Base-by-base conservation (phyloP, 2,113 vertebrate genomes). In the Aspidoscelis tigris region DNA sequence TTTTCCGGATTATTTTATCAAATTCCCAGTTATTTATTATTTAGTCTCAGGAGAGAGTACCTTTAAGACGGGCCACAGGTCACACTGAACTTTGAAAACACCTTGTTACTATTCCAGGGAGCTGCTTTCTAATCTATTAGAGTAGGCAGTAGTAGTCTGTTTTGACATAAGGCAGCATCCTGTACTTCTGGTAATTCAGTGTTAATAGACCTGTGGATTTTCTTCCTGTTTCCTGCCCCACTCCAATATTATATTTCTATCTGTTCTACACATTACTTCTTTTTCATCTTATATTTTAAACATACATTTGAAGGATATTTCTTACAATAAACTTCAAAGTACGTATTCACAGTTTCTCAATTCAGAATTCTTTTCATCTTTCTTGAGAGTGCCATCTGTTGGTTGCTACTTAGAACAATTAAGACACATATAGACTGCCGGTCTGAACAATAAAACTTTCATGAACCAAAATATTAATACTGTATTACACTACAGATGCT, bases 391-490 rank as follows among this genome's bases (percentile, higher is more conserved):
- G 82, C 55, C 66, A 12, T 87, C 41, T 88, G 50, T 80, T 41
- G 14, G 5, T 81, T 89, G 5, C 72, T 72, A 26, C 79, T 78
- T 81, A 76, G 87, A 92, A 73, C 3, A 87, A 81, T 24, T 74
- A 71, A 78, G 55, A 18, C 76, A 87, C 73, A 76, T 88, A 84
- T 88, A 1, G 11, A 16, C 87, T 84, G 84, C 84, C n/a, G 41
- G 4, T 81, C 77, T 72, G 4, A 80, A n/a, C 64, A 80, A 53
- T 81, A 14, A 74, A 71, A 86, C 2, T 58, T 83, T 72, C n/a
- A 74, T 22, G 5, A 78, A 1, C 76, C 81, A 2, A 88, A 58
- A 10, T 61, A 2, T 84, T 66, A 82, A 87, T 87, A 18, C 58
- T 61, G 58, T 18, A 72, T 80, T 74, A 79, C 39, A 79, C 65